Conservation (phyloP, 2,888 invertebrate species). For the Synergus gifuensis region DNA sequence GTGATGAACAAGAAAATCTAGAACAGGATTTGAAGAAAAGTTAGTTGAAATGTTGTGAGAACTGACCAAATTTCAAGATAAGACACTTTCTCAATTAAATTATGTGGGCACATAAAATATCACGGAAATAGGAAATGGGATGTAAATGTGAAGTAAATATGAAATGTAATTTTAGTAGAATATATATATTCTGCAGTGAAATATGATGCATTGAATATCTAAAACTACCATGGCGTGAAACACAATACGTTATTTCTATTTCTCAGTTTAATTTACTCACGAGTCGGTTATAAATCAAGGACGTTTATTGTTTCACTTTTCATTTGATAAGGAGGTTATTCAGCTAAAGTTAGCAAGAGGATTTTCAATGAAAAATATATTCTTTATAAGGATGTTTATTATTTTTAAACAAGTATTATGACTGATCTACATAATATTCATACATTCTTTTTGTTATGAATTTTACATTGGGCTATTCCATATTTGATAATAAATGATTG, state of each 20-base stretch:
- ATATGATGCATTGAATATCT: constrained; percentile 24
- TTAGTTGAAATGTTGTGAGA: not conserved
- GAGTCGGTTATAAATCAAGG: constrained; percentile 24
- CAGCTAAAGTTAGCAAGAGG: not conserved
- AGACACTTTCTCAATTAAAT: not conserved
- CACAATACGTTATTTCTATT: constrained; percentile 31
- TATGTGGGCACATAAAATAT: not conserved
- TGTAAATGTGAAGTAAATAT: constrained; percentile 30
- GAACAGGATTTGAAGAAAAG: not conserved
- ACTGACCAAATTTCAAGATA: not conserved
- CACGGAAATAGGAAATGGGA: constrained; percentile 3
- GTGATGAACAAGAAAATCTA: not conserved
- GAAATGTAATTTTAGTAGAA: constrained; percentile 30
- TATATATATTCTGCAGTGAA: constrained; percentile 7
- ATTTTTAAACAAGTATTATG: not conserved
- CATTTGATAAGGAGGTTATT: not conserved
- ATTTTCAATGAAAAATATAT: not conserved
- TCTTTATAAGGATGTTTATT: not conserved
- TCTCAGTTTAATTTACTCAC: constrained; percentile 25
- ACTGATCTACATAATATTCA: not conserved
- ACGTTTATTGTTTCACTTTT: constrained; percentile 1
- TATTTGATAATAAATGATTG: not conserved
- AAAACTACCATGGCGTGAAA: not conserved
- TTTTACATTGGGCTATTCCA: no score
- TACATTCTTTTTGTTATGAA: no score